Conservation (phyloP, 1,140 invertebrate species). For the Manduca sexta region DNA sequence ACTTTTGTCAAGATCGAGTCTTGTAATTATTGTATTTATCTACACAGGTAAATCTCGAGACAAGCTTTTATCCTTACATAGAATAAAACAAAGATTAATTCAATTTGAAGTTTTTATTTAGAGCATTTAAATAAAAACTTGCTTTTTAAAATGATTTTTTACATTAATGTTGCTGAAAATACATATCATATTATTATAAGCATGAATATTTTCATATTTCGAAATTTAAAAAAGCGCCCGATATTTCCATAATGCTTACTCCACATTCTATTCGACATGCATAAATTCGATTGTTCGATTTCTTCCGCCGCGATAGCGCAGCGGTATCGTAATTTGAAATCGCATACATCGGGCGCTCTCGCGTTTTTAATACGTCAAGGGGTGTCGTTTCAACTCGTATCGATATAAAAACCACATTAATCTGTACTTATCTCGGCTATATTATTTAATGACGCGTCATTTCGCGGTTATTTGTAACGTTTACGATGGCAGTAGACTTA, state of each 20-base stretch:
- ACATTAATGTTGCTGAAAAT: too few relatives aligned
- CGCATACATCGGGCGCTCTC: conserved; percentile 39
- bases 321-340: conserved; percentile 33
- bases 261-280: too few relatives aligned
- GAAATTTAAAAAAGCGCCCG: not conserved
- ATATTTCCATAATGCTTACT: conserved; percentile 6
- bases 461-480: conserved; percentile 65
- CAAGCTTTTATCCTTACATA: too few relatives aligned
- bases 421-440: conserved; percentile 62
- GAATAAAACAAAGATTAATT: too few relatives aligned
- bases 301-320: conserved; percentile 14
- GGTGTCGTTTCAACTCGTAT: conserved; percentile 43
- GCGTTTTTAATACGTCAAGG: conserved; percentile 50
- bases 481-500: conserved; percentile 44
- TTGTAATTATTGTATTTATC: too few relatives aligned
- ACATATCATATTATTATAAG: too few relatives aligned
- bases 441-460: conserved; percentile 67
- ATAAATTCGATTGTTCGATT: conserved; percentile 16
- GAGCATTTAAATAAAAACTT: too few relatives aligned
- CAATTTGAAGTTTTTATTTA: too few relatives aligned
- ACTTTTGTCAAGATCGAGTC: too few relatives aligned
- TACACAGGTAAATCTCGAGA: too few relatives aligned
- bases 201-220: too few relatives aligned
- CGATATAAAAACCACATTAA: conserved; percentile 70
- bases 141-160: too few relatives aligned